Evolutionary conservation across 2,797 vertebrate species (phyloP), one percentile per base, ranked within the genome.

Genomic region (Pterois miles): DNA sequence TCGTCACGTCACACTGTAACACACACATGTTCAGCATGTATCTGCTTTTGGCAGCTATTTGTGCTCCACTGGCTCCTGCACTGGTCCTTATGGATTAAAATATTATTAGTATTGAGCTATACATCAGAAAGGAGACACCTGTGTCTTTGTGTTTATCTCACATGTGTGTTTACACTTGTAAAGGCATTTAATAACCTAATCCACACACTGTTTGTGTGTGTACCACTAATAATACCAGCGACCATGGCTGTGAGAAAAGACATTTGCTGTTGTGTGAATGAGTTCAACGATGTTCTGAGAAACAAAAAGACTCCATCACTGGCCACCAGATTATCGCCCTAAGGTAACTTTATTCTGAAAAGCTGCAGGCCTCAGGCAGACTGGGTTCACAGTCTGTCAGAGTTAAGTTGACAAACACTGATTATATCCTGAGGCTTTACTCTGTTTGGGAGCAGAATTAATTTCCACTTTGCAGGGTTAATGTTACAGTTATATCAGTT

Each of bases 361-460:
- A 69, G 16, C 53, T 43, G 6, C 2, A 8, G 48, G 40, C 34
- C 40, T 22, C 16, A 23, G 22, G 71, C 36, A 54, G 6, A 57
- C 13, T 50, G 16, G 4, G 8, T 36, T 66, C 38, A 40, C 23
- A 63, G n/a, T 22, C 53, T 56, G 34, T 63, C 71, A 53, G 56
- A 48, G 27, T 68, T 20, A 22, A 72, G 64, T 6, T 65, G 22
- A 60, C 22, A 18, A 27, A 60, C 65, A 5, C 38, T 74, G 70
- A 71, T 38, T 80, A 53, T 18, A 73, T 63, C 80, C 71, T 8
- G 68, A 20, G 58, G 75, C 22, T 72, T 66, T 70, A 20, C 12
- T 66, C 16, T 59, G 43, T 29, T 9, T 6, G 2, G 18, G 33
- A 29, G 67, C 13, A 20, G 43, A 67, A 58, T 63, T 78, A 60